Evolutionary conservation across 2,888 invertebrate genomes (phyloP).

Genomic region (Bruchidius siliquastri): DNA sequence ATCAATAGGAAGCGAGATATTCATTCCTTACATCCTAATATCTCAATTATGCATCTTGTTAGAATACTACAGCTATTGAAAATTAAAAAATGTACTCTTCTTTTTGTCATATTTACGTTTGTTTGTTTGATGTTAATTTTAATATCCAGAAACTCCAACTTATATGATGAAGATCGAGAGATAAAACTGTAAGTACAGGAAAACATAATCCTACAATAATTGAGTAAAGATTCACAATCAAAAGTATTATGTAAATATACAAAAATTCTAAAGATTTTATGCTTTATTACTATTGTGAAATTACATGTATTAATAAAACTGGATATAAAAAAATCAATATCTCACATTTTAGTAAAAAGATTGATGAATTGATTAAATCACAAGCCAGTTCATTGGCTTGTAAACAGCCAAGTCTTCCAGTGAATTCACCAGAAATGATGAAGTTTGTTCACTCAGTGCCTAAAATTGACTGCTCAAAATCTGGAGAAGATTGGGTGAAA

Average conservation of each 20-base stretch:
- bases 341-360: slow-evolving; percentile 43
- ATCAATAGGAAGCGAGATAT: not conserved
- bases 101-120: not conserved
- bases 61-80: not conserved
- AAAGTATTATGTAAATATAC: too few relatives aligned
- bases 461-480: slow-evolving; percentile 60
- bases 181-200: slow-evolving; percentile 17
- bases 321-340: not conserved
- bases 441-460: slow-evolving; percentile 62
- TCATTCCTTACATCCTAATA: not conserved
- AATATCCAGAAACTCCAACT: slow-evolving; percentile 11
- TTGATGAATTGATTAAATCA: slow-evolving; percentile 49
- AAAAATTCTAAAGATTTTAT: not conserved
- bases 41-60: not conserved
- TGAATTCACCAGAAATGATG: slow-evolving; percentile 68
- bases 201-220: not conserved
- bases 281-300: not conserved
- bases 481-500: slow-evolving; percentile 69
- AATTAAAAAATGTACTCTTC: not conserved
- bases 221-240: not conserved
- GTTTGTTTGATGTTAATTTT: slow-evolving; percentile 10
- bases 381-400: slow-evolving; percentile 53
- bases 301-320: not conserved
- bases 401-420: slow-evolving; percentile 60
- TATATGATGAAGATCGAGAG: slow-evolving; percentile 17